phyloP scores from a whole-genome alignment of 2,797 vertebrate species.

The Syngnathus rostellatus region DNA sequence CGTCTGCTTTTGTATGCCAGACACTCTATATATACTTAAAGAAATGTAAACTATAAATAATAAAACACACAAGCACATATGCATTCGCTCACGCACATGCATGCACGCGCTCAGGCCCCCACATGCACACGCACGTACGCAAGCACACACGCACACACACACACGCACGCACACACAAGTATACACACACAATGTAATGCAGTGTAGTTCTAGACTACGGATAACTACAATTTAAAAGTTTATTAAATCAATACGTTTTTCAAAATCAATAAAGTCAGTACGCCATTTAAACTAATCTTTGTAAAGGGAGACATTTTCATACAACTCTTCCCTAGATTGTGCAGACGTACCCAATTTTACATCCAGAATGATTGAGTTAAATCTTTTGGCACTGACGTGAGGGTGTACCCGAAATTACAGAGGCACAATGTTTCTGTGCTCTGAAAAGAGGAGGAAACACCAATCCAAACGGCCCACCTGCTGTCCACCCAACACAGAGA shows the following conservation, averaged over 20 bases:
- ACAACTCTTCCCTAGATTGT: neutral
- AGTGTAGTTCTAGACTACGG: neutral
- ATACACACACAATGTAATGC: neutral
- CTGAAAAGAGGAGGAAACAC: conserved; percentile 23
- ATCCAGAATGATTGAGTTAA: neutral
- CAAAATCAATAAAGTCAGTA: neutral
- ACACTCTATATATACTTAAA: no score
- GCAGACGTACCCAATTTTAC: neutral
- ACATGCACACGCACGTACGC: no score
- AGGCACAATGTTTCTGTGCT: conserved; percentile 15
- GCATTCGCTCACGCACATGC: no score
- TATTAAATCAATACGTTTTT: neutral
- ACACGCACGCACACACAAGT: no score
- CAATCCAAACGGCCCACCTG: conserved; percentile 55
- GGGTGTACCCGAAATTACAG: neutral
- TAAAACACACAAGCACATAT: no score
- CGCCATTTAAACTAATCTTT: neutral
- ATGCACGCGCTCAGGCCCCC: no score
- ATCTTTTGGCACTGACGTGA: neutral
- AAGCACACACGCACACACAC: no score
- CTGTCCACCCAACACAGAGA: conserved; percentile 41
- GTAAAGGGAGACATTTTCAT: neutral
- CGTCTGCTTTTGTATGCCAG: no score
- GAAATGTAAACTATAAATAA: no score
- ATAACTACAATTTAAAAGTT: neutral